Base-by-base conservation (phyloP, 2,797 vertebrate genomes). In the Malurus splendens region DNA sequence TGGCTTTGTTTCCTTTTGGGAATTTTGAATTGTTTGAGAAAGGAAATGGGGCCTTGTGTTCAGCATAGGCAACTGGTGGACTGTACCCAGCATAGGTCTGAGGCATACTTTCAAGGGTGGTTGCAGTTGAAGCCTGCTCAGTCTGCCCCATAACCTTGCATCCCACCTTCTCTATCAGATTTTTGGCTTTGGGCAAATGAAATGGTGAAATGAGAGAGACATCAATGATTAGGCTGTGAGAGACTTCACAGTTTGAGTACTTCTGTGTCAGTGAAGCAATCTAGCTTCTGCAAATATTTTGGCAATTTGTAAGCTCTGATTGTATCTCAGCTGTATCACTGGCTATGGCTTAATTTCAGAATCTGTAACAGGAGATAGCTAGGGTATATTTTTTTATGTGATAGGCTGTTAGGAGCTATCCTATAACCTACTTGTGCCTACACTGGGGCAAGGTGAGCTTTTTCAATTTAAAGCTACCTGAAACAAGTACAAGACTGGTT, bases 401-500 rank as follows among this genome's bases (percentile, higher is more conserved):
- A 0, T 32, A 13, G 17, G 3, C 71, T 79, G 41, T 90, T 79
- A 28, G 2, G 8, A 60, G 22, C 39, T 64, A 36, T 79, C 67
- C 25, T 42, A 14, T 13, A 52, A 52, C 22, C 17, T 52, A 13
- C n/a, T 66, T n/a, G 6, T 41, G 23, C 65, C 50, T 61, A 7
- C 19, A 7, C 1, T 25, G 20, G 42, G 55, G 27, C 71, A 62
- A 44, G 36, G 15, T 62, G 36, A 42, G 66, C n/a, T 48, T 82
- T 9, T 38, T 70, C 80, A 86, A 80, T 79, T 79, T 28, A 64
- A 81, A 81, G 13, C 45, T 88, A 5, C 36, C 39, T 77, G 62
- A 86, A 91, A 75, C 57, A 89, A 86, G 48, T 92, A 55, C 94
- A 92, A 93, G 93, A 87, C 44, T 62, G 47, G 45, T 93, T 94